Evolutionary conservation across 2,888 invertebrate genomes (phyloP), one percentile per base, ranked within the genome.

Genomic region (Drosophila phalerata): DNA sequence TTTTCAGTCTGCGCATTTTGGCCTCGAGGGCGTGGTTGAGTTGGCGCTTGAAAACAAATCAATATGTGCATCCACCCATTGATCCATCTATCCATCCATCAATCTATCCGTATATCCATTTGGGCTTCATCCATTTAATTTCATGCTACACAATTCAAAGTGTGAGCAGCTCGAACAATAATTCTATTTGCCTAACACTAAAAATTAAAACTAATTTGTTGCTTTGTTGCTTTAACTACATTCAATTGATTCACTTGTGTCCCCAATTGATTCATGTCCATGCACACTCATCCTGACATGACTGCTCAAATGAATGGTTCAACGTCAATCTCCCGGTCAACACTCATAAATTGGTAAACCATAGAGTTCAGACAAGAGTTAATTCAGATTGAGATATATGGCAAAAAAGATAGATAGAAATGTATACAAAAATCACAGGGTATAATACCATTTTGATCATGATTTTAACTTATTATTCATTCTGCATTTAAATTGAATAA

Each of bases 101-200:
- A 61, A 64, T 22, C 51, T 37, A 45, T 61, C 70, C 62, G 65
- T 45, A 15, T 30, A 71, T 75, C 28, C 19, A n/a, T n/a, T 52
- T 47, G 57, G 62, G 64, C 69, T 70, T 72, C 75, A 68, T 72
- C 66, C 65, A 74, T 73, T 66, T 63, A 40, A 58, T 47, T 25
- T 49, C 60, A 56, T 63, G 65, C 47, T 49, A 66, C 55, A 53
- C 69, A 57, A 58, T 38, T 43, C 56, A 49, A 56, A 63, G 58
- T 77, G 70, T 45, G 38, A 68, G 43, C 72, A 40, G 76, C 43
- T 61, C 42, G 55, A 71, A 64, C 58, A 53, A 79, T 84, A 75
- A 86, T 79, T 77, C 68, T 71, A 84, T 86, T 86, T 84, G 83
- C 79, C 77, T 84, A 79, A 62, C 70, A 77, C 84, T 77, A 69